These are phyloP conservation scores for Hydrotaea diabolus DNA, from an alignment of 2,888 invertebrate genomes.

Conservation along the genomic window DNA sequence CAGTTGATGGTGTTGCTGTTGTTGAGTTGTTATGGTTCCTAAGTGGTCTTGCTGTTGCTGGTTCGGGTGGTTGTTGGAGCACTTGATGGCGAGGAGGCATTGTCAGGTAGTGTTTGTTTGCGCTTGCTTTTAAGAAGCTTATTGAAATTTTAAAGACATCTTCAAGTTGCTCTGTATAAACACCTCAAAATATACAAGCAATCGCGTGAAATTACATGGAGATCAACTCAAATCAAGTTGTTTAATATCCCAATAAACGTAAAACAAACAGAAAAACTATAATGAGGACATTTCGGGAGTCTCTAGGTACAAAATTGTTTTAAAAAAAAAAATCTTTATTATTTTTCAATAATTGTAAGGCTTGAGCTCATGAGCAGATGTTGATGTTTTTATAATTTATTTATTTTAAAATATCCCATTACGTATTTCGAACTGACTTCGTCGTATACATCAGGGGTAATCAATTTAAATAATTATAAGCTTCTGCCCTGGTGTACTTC, in stretches of 20 bases:
- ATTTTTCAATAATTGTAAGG: too few species aligned
- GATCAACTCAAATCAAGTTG: not conserved
- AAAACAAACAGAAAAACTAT: not conserved
- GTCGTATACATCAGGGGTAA: too few species aligned
- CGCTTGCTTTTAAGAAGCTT: constrained; percentile 40
- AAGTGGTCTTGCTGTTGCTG: constrained; percentile 3
- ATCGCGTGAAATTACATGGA: not conserved
- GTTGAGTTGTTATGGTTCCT: constrained; percentile 19
- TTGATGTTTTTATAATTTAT: too few species aligned
- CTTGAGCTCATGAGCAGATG: too few species aligned
- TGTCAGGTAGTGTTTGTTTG: not conserved
- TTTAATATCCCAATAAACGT: constrained; percentile 24
- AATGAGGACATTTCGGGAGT: not conserved
- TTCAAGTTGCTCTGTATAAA: constrained; percentile 43
- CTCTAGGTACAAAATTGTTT: too few species aligned
- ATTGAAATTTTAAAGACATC: constrained; percentile 44
- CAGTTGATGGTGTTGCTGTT: constrained; percentile 12
- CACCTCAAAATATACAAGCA: constrained; percentile 17
- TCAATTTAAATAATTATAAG: too few species aligned
- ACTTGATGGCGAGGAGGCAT: constrained; percentile 6
- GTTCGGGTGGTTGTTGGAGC: not conserved
- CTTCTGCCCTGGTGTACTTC: too few species aligned
- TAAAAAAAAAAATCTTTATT: too few species aligned
- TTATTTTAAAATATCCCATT: too few species aligned
- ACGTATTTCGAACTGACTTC: too few species aligned